A percentile compares a stretch with the other conserved stretches of the same genome.
Conservation (phyloP, 2,888 invertebrate genomes). For the Agrochola circellaris region DNA sequence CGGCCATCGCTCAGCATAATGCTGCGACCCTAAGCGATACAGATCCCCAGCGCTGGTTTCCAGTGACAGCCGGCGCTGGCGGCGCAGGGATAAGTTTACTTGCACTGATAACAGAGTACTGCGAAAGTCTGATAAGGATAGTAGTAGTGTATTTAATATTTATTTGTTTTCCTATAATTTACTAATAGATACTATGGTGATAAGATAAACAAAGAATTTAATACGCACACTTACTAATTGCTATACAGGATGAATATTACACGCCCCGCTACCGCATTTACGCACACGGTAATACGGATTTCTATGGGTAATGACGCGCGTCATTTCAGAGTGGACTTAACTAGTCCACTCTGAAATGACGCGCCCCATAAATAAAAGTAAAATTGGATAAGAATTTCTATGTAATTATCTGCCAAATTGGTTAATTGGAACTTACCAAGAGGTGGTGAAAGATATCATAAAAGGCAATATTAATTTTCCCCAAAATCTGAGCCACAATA, state of each 20-base stretch:
- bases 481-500: background rate
- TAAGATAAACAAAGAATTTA: slow-evolving; percentile 46
- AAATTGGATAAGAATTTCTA: background rate
- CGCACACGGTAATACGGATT: no score
- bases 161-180: slow-evolving; percentile 37
- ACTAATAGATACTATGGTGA: slow-evolving; percentile 25
- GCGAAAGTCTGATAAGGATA: slow-evolving; percentile 25
- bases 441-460: background rate
- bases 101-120: slow-evolving; percentile 30
- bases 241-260: slow-evolving; percentile 3
- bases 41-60: no score
- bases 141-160: slow-evolving; percentile 22
- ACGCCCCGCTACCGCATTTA: no score
- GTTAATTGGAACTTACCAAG: background rate
- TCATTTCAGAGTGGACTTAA: no score
- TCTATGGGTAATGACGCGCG: no score
- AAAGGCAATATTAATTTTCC: background rate
- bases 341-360: no score
- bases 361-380: background rate
- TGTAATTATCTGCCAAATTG: background rate
- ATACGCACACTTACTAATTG: slow-evolving; percentile 4
- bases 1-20: no score
- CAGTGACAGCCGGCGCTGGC: no score
- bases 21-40: no score
- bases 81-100: background rate